A percentile compares a stretch with the other conserved stretches of the same genome.
Conservation (phyloP, 2,888 invertebrate genomes). For the Desoria tigrina region DNA sequence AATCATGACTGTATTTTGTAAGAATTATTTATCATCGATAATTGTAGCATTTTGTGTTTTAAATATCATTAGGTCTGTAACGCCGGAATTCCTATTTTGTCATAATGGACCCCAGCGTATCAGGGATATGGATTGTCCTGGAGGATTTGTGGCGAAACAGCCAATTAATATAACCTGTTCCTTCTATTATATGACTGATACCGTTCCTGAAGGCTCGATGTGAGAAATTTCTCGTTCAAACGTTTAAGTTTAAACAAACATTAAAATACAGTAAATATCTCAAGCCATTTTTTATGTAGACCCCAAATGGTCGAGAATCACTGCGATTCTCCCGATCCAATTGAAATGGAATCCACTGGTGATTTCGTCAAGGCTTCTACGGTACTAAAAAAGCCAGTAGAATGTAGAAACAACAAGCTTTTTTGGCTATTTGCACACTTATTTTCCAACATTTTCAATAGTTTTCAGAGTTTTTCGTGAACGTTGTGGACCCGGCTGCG, state of each 20-base stretch:
- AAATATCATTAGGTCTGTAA: too few species aligned
- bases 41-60: too few species aligned
- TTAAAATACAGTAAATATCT: not conserved
- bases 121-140: conserved; percentile 33
- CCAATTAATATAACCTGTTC: conserved; percentile 19
- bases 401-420: too few species aligned
- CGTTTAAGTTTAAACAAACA: not conserved
- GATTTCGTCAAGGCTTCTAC: not conserved
- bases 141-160: conserved; percentile 29
- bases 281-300: not conserved
- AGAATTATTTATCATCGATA: too few species aligned
- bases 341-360: not conserved
- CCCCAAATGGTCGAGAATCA: conserved; percentile 1
- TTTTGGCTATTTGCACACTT: too few species aligned
- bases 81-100: conserved; percentile 30
- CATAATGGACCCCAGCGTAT: conserved; percentile 38
- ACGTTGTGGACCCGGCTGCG: not conserved
- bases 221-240: too few species aligned
- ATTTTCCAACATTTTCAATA: not conserved
- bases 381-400: too few species aligned
- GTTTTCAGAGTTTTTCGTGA: not conserved
- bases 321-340: not conserved
- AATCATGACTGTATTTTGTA: too few species aligned
- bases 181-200: conserved; percentile 24
- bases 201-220: conserved; percentile 15